phyloP scores from a whole-genome alignment of 1,140 invertebrate species.

The Pinna nobilis region DNA sequence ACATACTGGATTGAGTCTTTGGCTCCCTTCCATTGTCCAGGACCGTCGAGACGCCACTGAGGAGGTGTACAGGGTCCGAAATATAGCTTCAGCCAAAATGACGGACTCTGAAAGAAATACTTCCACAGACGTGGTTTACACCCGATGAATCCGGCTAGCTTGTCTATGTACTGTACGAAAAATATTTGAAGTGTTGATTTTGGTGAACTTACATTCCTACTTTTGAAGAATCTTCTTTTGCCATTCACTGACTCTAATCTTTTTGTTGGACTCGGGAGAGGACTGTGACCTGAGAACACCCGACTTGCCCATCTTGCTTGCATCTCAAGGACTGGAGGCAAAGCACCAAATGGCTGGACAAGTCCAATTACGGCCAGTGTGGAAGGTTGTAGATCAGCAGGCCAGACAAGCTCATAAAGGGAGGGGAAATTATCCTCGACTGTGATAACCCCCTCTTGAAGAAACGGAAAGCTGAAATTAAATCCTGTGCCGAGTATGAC shows the following conservation, averaged over 20 bases:
- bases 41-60: constrained; percentile 75
- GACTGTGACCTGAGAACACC: constrained; percentile 36
- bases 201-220: constrained; percentile 42
- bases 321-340: constrained; percentile 76
- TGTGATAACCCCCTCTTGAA: constrained; percentile 51
- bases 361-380: constrained; percentile 76
- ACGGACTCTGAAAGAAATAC: constrained; percentile 34
- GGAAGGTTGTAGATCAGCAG: constrained; percentile 62
- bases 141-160: constrained; percentile 39
- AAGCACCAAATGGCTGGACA: constrained; percentile 76
- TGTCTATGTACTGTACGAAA: constrained; percentile 49
- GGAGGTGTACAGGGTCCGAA: constrained; percentile 74
- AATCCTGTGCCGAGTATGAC: constrained; percentile 62
- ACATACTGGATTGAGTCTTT: constrained; percentile 64
- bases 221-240: constrained; percentile 34
- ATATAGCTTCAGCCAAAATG: constrained; percentile 47
- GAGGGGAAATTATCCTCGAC: constrained; percentile 68
- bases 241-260: constrained; percentile 23
- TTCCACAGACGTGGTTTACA: constrained; percentile 43
- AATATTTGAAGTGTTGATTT: constrained; percentile 45
- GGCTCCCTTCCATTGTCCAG: constrained; percentile 73
- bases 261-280: constrained; percentile 25
- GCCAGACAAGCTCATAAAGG: constrained; percentile 76
- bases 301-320: constrained; percentile 72
- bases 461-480: constrained; percentile 58